Percentiles rank a stretch among this genome's conserved stretches.
Conservation (phyloP, 2,888 invertebrate genomes). For the Aspidiotus rigidus region DNA sequence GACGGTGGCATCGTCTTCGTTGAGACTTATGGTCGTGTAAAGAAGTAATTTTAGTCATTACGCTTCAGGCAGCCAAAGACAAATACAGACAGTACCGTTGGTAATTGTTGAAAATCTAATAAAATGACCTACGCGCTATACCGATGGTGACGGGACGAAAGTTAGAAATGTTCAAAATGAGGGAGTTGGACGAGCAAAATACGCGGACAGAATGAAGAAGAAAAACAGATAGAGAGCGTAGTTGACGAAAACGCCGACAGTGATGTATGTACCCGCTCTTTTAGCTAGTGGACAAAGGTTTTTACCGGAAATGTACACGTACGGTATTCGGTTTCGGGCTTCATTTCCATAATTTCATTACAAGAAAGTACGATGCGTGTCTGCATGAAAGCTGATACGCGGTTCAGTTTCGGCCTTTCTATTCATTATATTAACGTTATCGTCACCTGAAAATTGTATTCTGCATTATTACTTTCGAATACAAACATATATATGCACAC, state of each 20-base stretch:
- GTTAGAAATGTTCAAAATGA: not conserved
- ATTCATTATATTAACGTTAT: too few species aligned
- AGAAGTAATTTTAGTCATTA: constrained; percentile 18
- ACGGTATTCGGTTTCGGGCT: constrained; percentile 15
- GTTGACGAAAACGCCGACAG: constrained; percentile 17
- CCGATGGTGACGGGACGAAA: not conserved
- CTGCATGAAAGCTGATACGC: constrained; percentile 20
- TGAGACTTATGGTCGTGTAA: not conserved
- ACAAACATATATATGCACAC: too few species aligned
- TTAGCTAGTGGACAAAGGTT: not conserved
- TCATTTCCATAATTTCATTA: constrained; percentile 31
- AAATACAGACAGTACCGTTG: constrained; percentile 19
- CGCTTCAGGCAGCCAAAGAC: constrained; percentile 22
- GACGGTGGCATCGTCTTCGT: too few species aligned
- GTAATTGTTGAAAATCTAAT: constrained; percentile 30
- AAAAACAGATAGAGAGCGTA: constrained; percentile 12
- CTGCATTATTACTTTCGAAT: too few species aligned
- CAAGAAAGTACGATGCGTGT: constrained; percentile 20
- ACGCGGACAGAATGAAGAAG: not conserved
- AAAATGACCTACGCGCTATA: constrained; percentile 1
- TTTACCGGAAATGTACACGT: constrained; percentile 4
- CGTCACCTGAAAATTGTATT: too few species aligned
- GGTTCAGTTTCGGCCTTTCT: not conserved
- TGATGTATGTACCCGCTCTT: constrained; percentile 11
- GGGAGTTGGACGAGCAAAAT: not conserved